phyloP scores from a whole-genome alignment of 2,113 vertebrate genomes.

The Chamaetylas fuelleborni region DNA sequence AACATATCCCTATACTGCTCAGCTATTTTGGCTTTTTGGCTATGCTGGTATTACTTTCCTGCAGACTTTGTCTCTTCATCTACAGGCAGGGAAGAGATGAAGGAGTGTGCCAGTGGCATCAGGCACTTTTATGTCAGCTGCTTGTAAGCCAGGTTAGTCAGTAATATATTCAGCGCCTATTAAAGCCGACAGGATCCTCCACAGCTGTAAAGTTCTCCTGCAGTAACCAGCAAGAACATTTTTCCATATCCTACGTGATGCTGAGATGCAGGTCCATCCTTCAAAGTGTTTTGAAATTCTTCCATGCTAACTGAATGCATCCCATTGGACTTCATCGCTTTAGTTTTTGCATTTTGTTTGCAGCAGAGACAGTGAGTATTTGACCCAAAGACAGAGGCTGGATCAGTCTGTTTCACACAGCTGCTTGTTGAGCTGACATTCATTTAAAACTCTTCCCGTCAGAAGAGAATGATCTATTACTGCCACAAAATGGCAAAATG shows the following conservation, averaged over 20 bases:
- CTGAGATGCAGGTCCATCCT: background rate
- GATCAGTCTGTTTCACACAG: background rate
- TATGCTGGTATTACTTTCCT: background rate
- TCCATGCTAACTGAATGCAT: background rate
- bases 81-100: background rate
- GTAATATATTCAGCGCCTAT: background rate
- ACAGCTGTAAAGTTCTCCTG: background rate
- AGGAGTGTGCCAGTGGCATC: background rate
- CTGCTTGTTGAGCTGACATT: background rate
- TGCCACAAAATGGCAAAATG: constrained; percentile 10
- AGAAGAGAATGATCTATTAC: constrained; percentile 42
- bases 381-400: background rate
- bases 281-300: background rate
- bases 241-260: background rate
- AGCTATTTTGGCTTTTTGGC: background rate
- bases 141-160: background rate
- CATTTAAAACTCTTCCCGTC: constrained; percentile 14
- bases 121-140: background rate
- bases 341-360: background rate
- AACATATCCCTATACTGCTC: background rate
- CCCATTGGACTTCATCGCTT: background rate
- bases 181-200: background rate
- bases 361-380: background rate
- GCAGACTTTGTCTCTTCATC: background rate
- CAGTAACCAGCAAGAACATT: background rate